Base-by-base conservation (phyloP, 2,888 invertebrate species). In the Galeopsomyia nigrocyanea region DNA sequence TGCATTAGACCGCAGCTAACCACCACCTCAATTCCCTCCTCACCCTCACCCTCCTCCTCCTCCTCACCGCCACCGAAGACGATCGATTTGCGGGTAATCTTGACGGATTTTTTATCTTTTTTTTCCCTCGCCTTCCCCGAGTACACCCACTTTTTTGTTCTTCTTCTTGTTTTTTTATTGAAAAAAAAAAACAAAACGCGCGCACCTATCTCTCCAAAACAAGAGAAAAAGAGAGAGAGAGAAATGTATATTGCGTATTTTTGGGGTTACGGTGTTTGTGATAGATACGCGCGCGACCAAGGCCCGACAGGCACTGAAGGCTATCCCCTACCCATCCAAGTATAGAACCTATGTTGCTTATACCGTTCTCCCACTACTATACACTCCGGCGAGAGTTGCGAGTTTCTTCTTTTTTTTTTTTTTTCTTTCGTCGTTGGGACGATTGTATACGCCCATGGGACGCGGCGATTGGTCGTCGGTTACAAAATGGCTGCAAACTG, bases 221-320 rank as follows among this genome's bases (percentile, higher is more conserved):
- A 31, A 31, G 31, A 31, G 3, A 31, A 31, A 31, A 31, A 31
- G 7, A 3, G 31, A 31, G 7, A 31, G 3, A 5, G 3, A 31
- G 31, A 31, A 5, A 7, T 31, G 31, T 31, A 31, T 31, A 31
- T 5, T 31, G 7, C 7, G 7, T 31, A 31, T 31, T 5, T 31
- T 3, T 58, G 58, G 57, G 46, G 60, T 17, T 51, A 47, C 13
- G 10, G 3, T 26, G n/a, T 9, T n/a, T 46, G 46, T 17, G 46
- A 19, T 46, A 7, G 50, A 14, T 6, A 19, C 49, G 17, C 77
- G 83, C 76, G 80, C 80, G 79, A 82, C 83, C 84, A 83, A 81
- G 82, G 82, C 84, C 84, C 80, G 78, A 78, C 81, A 84, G 84
- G 82, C 84, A 85, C 85, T 85, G 82, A 82, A 82, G 80, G 79